Evolutionary conservation across 2,888 invertebrate species (phyloP), one percentile per base, ranked within the genome.

Genomic region (Gonocerus acuteangulatus): DNA sequence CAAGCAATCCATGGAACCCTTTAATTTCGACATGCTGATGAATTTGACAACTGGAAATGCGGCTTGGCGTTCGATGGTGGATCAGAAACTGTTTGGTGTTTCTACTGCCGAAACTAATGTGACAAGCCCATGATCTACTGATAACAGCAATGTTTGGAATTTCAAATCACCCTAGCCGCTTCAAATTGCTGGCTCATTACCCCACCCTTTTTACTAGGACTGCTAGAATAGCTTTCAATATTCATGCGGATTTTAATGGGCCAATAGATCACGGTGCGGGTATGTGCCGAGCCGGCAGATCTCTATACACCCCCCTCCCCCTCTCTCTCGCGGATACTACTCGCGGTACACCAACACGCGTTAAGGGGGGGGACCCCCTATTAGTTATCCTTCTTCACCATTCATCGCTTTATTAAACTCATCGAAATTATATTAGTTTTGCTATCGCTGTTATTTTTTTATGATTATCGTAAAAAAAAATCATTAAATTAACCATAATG

Each of bases 231-330:
- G 65, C 60, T 62, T 65, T 62, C 65, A 65, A 65, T 65, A 65
- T 65, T 65, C 65, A 65, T 65, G 65, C 49, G 62, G n/a, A 62
- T 62, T 65, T 65, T 62, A 65, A 65, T 65, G 65, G 62, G 61
- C 62, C 65, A 62, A 65, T 65, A 65, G 65, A 65, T 65, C 65
- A 65, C 27, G n/a, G 45, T 27, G 39, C 39, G 45, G 56, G 56
- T 45, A 44, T 44, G 56, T 39, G 45, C 39, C 2, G 11, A 32
- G 27, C 36, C 18, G 11, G 18, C 18, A 18, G 47, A 3, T 39
- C 27, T 27, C 27, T 27, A 27, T 27, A 27, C 27, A 9, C 27
- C 47, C 47, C 47, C 47, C 4, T 47, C 47, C 52, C 18, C 36
- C 39, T 32, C 27, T 27, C 27, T 27, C 22, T 16, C 32, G 15